Base-by-base conservation (phyloP, 2,888 invertebrate species). In the Cenopis cana region DNA sequence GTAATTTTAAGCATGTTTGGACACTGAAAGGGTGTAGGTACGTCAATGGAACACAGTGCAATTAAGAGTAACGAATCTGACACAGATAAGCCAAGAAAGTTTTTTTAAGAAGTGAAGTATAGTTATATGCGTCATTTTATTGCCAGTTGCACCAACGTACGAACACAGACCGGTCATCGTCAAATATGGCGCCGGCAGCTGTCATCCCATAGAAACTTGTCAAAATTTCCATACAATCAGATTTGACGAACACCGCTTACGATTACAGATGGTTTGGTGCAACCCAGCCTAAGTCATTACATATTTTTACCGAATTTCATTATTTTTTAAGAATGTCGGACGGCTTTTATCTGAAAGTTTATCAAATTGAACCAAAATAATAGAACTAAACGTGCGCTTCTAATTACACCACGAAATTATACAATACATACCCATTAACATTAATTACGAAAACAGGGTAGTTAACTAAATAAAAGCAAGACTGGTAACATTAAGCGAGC, bases 391-490 rank as follows among this genome's bases (percentile, higher is more conserved):
- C 17, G 4, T 17, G 17, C 12, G 41, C 54, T 29, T 55, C 65
- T 55, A 65, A 65, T 62, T 20, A 36, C 36, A 55, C 54, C 55
- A 61, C 20, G 17, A 38, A 24, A 66, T 64, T 64, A 67, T 38
- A 61, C 55, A 60, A 61, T 66, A 60, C 52, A 60, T 60, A 55
- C 17, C 57, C 60, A 71, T 71, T 67, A 67, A 67, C 66, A 71
- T 67, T 72, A 72, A 72, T 62, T 62, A 62, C 72, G 54, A 57
- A 68, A 68, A 68, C 68, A 24, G 18, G 68, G 61, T 62, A 68
- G 46, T 72, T 68, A 62, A 56, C 68, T 60, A 60, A 71, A 71
- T 71, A 71, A 71, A 71, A 71, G 70, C 66, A 57, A 71, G 46
- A 36, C 66, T 60, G 29, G 66, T 55, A 69, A 71, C 70, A 71